These are phyloP conservation scores for Cosmorhoe ocellata DNA, from an alignment of 2,888 invertebrate species.

Conservation along the genomic window DNA sequence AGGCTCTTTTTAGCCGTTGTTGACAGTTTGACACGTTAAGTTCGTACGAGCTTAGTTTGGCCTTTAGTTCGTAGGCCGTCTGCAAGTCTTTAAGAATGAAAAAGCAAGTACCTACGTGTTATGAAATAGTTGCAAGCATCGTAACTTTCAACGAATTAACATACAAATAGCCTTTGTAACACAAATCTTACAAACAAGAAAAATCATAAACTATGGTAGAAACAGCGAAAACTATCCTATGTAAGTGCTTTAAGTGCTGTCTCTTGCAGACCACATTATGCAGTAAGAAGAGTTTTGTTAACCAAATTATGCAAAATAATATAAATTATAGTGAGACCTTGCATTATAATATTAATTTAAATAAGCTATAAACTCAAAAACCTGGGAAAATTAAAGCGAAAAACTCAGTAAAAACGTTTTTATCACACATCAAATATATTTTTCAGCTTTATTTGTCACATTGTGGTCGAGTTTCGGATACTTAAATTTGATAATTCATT, in stretches of 20 bases:
- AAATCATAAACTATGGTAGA: neutral
- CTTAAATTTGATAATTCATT: too few species aligned
- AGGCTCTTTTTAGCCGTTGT: conserved; percentile 1
- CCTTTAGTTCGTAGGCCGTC: too few species aligned
- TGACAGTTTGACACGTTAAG: neutral
- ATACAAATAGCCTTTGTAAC: too few species aligned
- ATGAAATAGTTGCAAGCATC: too few species aligned
- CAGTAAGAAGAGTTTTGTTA: conserved; percentile 23
- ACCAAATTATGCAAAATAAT: conserved; percentile 31
- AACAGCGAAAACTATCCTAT: neutral
- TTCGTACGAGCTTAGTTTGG: too few species aligned
- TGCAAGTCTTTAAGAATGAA: too few species aligned
- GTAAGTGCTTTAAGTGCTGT: conserved; percentile 18
- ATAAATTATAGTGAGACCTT: conserved; percentile 14
- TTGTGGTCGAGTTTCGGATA: too few species aligned
- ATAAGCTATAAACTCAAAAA: conserved; percentile 5
- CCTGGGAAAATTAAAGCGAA: neutral
- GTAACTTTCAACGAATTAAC: too few species aligned
- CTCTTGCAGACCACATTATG: conserved; percentile 18
- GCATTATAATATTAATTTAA: conserved; percentile 11
- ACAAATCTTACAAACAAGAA: too few species aligned
- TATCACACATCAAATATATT: neutral
- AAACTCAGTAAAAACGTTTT: neutral
- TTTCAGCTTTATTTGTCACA: too few species aligned
- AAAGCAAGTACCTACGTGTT: too few species aligned